A percentile compares a stretch with the other conserved stretches of the same genome.
phyloP scores from a whole-genome alignment of 1,140 invertebrate species.

The Galleria mellonella region DNA sequence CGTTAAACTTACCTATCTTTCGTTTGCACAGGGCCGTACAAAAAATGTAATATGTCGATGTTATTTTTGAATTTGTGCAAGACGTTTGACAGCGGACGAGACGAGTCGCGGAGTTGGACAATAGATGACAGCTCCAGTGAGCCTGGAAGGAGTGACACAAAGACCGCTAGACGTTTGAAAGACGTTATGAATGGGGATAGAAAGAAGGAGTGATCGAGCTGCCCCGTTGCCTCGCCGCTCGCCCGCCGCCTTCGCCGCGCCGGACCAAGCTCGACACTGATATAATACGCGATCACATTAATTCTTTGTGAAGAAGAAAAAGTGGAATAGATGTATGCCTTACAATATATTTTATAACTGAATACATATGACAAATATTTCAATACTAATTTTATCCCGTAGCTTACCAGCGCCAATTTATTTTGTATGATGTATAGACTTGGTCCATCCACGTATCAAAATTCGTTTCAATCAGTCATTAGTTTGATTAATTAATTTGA shows the following conservation, averaged over 20 bases:
- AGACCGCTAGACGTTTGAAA: conserved; percentile 49
- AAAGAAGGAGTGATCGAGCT: conserved; percentile 64
- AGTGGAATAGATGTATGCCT: not conserved
- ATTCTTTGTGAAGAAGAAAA: conserved; percentile 26
- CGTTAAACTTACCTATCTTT: conserved; percentile 56
- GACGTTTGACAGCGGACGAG: conserved; percentile 63
- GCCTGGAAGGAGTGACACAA: conserved; percentile 50
- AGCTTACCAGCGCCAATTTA: no score
- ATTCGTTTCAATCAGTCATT: no score
- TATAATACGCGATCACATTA: conserved; percentile 26
- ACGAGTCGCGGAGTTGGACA: conserved; percentile 38
- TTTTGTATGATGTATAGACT: no score
- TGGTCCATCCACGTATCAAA: no score
- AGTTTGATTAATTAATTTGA: no score
- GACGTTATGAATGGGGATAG: conserved; percentile 60
- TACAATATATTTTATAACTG: no score
- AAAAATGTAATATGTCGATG: conserved; percentile 55
- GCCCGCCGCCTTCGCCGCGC: conserved; percentile 10
- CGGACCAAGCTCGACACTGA: conserved; percentile 3
- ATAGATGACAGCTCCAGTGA: conserved; percentile 57
- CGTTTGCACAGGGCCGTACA: conserved; percentile 55
- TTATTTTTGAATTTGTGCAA: conserved; percentile 74
- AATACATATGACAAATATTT: no score
- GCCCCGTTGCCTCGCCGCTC: conserved; percentile 2
- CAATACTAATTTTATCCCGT: no score